Conservation (phyloP, 37 sponge, comb jelly and placozoan species). For the Cliona cf. orientalis region DNA sequence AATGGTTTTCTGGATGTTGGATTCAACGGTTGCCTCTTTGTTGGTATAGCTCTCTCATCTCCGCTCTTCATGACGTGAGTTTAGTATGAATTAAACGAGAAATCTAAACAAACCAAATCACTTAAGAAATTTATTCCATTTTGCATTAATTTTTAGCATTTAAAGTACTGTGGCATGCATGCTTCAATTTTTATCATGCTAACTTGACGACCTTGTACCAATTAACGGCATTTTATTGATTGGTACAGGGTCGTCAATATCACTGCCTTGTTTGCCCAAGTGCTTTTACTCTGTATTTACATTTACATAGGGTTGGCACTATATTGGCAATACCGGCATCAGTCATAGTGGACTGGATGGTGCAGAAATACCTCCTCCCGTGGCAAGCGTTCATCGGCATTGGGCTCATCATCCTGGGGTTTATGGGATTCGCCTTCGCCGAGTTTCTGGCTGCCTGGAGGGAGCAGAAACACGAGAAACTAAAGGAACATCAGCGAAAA, state of each 20-base stretch:
- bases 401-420: conserved; percentile 63
- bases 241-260: too few relatives aligned
- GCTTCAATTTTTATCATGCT: too few relatives aligned
- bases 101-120: neutral
- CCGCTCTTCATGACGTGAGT: conserved; percentile 71
- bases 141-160: too few relatives aligned
- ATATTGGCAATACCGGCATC: conserved; percentile 54
- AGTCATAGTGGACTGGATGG: conserved; percentile 59
- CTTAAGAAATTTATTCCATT: neutral
- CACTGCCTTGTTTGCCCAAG: too few relatives aligned
- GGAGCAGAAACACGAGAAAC: conserved; percentile 11
- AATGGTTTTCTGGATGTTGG: conserved; percentile 42
- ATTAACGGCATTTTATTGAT: too few relatives aligned
- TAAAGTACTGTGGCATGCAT: too few relatives aligned
- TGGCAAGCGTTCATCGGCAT: conserved; percentile 39
- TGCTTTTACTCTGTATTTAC: too few relatives aligned
- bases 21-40: conserved; percentile 42
- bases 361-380: conserved; percentile 30
- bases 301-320: conserved; percentile 59
- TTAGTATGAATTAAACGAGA: neutral
- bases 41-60: conserved; percentile 67
- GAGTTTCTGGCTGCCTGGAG: conserved; percentile 18
- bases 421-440: conserved; percentile 45
- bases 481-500: neutral
- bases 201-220: too few relatives aligned